Evolutionary conservation across 1,140 invertebrate species (phyloP), one percentile per base, ranked within the genome.

Genomic region (Ceratosolen solmsi): DNA sequence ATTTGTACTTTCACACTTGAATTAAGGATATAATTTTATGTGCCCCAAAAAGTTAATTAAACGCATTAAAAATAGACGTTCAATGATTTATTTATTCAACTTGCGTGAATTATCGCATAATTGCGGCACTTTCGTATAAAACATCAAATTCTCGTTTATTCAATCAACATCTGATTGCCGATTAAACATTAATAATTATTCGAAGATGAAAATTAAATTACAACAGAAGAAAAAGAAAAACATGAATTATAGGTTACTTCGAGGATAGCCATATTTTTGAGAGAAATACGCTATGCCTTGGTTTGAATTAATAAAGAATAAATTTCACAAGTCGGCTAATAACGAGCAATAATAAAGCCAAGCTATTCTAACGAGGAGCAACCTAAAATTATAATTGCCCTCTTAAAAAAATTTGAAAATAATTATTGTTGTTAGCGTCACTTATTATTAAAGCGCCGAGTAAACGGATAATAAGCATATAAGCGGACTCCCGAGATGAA

Each of bases 1-100:
- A 63, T 80, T 63, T 80, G 30, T 73, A 80, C 20, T 33, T 80
- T 73, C 36, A 30, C 54, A 36, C 70, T 79, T 27, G n/a, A 17
- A 71, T 56, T 79, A 56, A 79, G 56, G 51, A 54, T 51, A 78
- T 36, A 25, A 51, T 58, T 60, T 75, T 30, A 1, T 27, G 25
- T 58, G 46, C 30, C 60, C 30, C 20, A 20, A 22, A 65, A 36
- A 65, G 15, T n/a, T 8, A 60, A 60, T 60, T 60, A 60, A 30
- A 27, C 11, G 25, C n/a, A 8, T 60, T 20, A 60, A 60, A 60
- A 60, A 60, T 60, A 60, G 22, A 30, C 56, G 4, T 27, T 20
- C 2, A 25, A 27, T 30, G 27, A 30, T 60, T 60, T 30, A 46
- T 46, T 13, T 7, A 46, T 46, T 5, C 13, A 46, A 46, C 13